Evolutionary conservation across 2,113 vertebrate species (phyloP).

Genomic region (Cephalopterus ornatus): DNA sequence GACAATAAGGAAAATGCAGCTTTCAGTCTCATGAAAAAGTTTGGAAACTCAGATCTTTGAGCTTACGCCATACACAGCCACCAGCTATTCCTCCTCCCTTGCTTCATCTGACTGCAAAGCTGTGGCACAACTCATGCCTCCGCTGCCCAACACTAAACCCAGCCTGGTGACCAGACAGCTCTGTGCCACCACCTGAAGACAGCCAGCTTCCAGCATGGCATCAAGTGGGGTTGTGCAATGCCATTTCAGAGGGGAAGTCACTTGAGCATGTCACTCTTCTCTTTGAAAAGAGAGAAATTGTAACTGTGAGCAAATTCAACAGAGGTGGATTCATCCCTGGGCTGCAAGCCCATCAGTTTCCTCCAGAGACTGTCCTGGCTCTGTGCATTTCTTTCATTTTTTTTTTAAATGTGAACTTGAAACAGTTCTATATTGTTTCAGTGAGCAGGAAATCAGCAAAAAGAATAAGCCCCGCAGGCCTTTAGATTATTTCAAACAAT

Average conservation of each 20-base stretch:
- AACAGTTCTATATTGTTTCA: conserved; percentile 19
- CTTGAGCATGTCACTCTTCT: not conserved
- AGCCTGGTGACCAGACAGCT: fast-evolving
- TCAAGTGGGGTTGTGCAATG: fast-evolving
- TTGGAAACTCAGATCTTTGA: not conserved
- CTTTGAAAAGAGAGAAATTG: not conserved
- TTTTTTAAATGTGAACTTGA: not conserved
- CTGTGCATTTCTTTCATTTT: not conserved
- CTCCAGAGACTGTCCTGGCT: not conserved
- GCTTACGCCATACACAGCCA: fast-evolving
- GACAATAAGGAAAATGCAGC: not conserved
- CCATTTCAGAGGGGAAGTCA: not conserved
- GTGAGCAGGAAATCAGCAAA: not conserved
- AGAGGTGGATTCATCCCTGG: not conserved
- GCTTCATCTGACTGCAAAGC: not conserved
- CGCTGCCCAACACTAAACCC: not conserved
- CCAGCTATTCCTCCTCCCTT: not conserved
- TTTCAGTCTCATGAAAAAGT: not conserved
- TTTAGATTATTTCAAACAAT: not conserved
- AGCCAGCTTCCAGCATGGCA: not conserved
- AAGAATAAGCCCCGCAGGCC: not conserved
- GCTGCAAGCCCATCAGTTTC: not conserved
- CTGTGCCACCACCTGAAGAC: not conserved
- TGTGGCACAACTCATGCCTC: not conserved
- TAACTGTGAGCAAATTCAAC: not conserved